A percentile compares a stretch with the other conserved stretches of the same genome.
Evolutionary conservation across 2,888 invertebrate genomes (phyloP).

Genomic region (Temnothorax ravouxi): DNA sequence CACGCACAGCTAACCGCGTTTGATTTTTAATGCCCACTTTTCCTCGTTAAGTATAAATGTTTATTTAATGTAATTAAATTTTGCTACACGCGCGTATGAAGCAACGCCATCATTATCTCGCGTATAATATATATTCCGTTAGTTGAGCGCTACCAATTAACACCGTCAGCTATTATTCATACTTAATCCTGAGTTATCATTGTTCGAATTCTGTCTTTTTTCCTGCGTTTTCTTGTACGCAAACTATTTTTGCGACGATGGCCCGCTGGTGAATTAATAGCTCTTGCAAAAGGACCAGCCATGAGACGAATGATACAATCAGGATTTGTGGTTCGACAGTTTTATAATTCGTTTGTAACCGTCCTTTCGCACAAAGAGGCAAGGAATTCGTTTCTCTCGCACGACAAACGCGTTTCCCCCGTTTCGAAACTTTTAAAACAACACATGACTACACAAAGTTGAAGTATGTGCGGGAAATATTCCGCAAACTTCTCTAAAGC

Average conservation of each 20-base stretch:
- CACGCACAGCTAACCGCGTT: too few species aligned
- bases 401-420: conserved; percentile 28
- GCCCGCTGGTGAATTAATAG: neutral
- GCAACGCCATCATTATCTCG: neutral
- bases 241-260: neutral
- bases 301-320: conserved; percentile 13
- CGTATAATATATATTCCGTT: conserved; percentile 3
- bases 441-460: conserved; percentile 23
- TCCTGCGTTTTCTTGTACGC: neutral
- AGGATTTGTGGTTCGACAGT: conserved; percentile 33
- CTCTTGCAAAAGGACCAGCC: conserved; percentile 8
- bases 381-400: conserved; percentile 39
- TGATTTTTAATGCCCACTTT: too few species aligned
- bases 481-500: conserved; percentile 26
- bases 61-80: conserved; percentile 45
- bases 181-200: conserved; percentile 22
- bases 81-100: neutral
- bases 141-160: conserved; percentile 42
- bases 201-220: neutral
- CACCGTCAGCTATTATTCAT: conserved; percentile 24
- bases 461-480: conserved; percentile 50
- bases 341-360: conserved; percentile 39
- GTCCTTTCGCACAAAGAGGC: conserved; percentile 22
- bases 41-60: neutral
- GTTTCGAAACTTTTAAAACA: conserved; percentile 50